phyloP scores from a whole-genome alignment of 2,797 vertebrate genomes.

The Scolopax bukidnonensis region DNA sequence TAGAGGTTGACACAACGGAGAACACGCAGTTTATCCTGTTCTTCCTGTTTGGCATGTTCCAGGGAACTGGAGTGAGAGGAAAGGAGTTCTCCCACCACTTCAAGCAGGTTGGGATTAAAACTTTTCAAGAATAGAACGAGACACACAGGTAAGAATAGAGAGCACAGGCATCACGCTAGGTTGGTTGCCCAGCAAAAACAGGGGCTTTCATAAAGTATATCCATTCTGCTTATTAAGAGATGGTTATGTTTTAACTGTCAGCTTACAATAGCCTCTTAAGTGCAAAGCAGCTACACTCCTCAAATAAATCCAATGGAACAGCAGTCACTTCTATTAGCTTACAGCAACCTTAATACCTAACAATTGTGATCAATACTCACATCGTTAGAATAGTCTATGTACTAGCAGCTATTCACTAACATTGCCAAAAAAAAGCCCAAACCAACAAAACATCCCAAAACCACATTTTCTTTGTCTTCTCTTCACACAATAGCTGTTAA shows the following conservation, averaged over 20 bases:
- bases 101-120: not conserved
- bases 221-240: conserved; percentile 39
- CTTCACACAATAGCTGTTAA: not conserved
- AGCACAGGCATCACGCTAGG: not conserved
- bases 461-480: not conserved
- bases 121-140: not conserved
- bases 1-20: not conserved
- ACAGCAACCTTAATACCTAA: conserved; percentile 28
- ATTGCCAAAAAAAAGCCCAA: not conserved
- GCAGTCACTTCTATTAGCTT: conserved; percentile 21
- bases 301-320: conserved; percentile 56
- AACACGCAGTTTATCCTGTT: not conserved
- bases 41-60: not conserved
- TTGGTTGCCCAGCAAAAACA: not conserved
- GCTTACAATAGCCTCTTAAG: conserved; percentile 52
- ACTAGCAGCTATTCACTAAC: not conserved
- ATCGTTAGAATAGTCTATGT: not conserved
- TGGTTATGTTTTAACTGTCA: conserved; percentile 62
- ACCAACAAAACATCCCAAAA: not conserved
- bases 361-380: not conserved
- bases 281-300: conserved; percentile 33
- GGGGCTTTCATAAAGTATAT: conserved; percentile 4
- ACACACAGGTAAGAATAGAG: conserved; percentile 4
- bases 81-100: not conserved
- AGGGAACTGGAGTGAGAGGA: not conserved